These are phyloP conservation scores for Drymodes brunneopygia DNA, from an alignment of 2,113 vertebrate species.

Conservation along the genomic window DNA sequence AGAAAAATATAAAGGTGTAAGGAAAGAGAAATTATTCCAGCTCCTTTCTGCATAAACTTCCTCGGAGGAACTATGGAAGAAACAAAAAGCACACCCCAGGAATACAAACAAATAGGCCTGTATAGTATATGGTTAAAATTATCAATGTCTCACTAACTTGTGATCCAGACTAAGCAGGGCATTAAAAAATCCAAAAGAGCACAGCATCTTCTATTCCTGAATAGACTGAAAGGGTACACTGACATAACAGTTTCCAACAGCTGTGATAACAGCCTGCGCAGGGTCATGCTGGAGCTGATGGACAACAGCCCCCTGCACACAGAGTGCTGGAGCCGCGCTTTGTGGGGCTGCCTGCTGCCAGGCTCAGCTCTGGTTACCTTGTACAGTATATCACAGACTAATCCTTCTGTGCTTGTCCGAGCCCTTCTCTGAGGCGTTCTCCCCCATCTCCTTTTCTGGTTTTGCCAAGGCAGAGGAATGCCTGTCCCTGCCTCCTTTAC, in stretches of 20 bases:
- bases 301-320: slow-evolving; percentile 52
- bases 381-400: not conserved
- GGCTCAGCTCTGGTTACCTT: not conserved
- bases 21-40: not conserved
- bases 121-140: not conserved
- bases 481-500: not conserved
- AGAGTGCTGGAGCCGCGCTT: not conserved
- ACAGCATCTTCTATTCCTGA: slow-evolving; percentile 49
- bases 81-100: not conserved
- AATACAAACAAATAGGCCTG: not conserved
- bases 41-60: not conserved
- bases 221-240: slow-evolving; percentile 45
- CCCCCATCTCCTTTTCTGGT: slow-evolving; percentile 22
- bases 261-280: slow-evolving; percentile 51
- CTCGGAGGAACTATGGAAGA: not conserved
- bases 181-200: slow-evolving; percentile 22
- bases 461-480: slow-evolving; percentile 21
- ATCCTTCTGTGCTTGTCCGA: not conserved
- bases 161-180: slow-evolving; percentile 20
- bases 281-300: slow-evolving; percentile 33
- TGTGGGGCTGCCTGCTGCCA: not conserved
- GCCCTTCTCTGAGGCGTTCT: not conserved
- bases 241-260: slow-evolving; percentile 71
- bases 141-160: slow-evolving; percentile 14
- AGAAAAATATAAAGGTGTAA: not conserved